These are phyloP conservation scores for Sphaerophoria taeniata DNA, from an alignment of 2,888 invertebrate species.

Conservation along the genomic window DNA sequence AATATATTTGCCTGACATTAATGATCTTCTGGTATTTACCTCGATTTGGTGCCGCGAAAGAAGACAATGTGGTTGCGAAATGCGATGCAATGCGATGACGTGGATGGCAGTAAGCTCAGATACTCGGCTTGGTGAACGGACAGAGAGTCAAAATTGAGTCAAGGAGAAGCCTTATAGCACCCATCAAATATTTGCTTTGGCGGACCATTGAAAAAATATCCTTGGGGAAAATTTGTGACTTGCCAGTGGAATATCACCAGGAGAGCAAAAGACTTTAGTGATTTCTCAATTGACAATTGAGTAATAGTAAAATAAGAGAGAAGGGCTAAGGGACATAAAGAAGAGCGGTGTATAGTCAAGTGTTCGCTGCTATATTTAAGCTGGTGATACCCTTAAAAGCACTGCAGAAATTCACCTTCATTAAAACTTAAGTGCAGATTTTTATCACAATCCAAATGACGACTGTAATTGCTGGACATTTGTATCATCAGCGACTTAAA, in stretches of 20 bases:
- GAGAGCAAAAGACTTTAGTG: not conserved
- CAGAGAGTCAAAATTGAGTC: not conserved
- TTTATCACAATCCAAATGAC: conserved; percentile 27
- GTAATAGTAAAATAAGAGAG: no score
- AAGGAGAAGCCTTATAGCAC: conserved; percentile 33
- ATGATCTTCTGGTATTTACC: conserved; percentile 77
- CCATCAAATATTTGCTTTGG: conserved; percentile 52
- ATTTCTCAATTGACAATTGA: no score
- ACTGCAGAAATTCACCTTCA: not conserved
- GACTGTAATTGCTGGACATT: conserved; percentile 58
- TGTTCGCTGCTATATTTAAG: no score
- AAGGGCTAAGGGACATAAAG: no score
- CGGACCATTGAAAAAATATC: conserved; percentile 72
- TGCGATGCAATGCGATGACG: not conserved
- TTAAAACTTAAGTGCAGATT: not conserved
- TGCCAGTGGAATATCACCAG: conserved; percentile 5
- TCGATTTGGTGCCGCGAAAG: conserved; percentile 76
- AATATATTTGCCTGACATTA: conserved; percentile 77
- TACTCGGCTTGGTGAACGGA: not conserved
- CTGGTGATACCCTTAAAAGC: not conserved
- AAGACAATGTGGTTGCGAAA: conserved; percentile 56
- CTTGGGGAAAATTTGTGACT: conserved; percentile 62
- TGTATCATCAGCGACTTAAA: conserved; percentile 38
- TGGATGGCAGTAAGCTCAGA: no score
- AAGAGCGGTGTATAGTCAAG: no score